These are phyloP conservation scores for Xestia ashworthii DNA, from an alignment of 2,888 invertebrate genomes.

Conservation along the genomic window DNA sequence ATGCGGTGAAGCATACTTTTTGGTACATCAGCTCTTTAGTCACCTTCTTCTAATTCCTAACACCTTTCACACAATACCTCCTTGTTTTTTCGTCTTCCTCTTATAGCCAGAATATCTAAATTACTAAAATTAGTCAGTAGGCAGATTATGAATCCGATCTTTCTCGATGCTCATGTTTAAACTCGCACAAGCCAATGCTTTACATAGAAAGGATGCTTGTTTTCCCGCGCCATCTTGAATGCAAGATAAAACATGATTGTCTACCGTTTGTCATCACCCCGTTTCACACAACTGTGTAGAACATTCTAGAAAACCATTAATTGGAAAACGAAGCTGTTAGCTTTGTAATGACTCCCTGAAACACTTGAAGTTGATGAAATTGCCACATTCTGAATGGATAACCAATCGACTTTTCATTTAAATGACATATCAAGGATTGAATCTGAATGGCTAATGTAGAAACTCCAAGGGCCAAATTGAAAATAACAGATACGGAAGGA, in stretches of 20 bases:
- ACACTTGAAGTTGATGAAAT: background rate
- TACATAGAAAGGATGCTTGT: constrained; percentile 5
- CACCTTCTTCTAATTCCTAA: background rate
- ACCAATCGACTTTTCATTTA: background rate
- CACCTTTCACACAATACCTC: background rate
- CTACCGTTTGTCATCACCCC: background rate
- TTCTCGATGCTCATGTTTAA: background rate
- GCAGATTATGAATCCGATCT: background rate
- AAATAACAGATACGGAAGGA: background rate
- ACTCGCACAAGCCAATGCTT: background rate
- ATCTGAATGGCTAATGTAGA: too few species aligned
- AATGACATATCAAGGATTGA: background rate
- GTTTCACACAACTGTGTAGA: constrained; percentile 2
- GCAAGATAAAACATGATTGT: constrained; percentile 28
- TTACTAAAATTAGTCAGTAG: background rate
- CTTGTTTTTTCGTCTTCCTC: background rate
- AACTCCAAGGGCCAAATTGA: background rate
- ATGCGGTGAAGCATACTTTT: background rate
- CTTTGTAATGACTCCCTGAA: constrained; percentile 1
- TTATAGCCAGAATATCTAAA: background rate
- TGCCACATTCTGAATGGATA: background rate
- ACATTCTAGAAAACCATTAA: constrained; percentile 1
- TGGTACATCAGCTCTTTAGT: background rate
- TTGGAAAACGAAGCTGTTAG: constrained; percentile 3
- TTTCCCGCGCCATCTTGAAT: constrained; percentile 18